Evolutionary conservation across 2,888 invertebrate genomes (phyloP).

Genomic region (Dasypogon diadema): DNA sequence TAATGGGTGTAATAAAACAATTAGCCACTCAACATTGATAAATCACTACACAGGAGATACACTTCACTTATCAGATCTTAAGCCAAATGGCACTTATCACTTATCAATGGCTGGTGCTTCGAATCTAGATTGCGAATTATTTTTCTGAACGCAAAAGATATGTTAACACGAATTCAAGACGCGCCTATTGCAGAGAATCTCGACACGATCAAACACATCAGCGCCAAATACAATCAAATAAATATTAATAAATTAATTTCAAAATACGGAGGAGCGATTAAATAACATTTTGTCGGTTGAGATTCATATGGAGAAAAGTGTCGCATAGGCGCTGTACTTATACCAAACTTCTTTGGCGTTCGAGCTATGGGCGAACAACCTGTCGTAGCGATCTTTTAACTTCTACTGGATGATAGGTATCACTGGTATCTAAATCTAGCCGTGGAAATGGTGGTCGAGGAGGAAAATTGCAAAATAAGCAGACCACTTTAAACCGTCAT

Average conservation of each 20-base stretch:
- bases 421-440: conserved; percentile 43
- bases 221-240: too few relatives aligned
- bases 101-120: conserved; percentile 1
- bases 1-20: conserved; percentile 4
- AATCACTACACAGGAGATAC: conserved; percentile 23
- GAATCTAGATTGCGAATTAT: neutral
- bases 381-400: conserved; percentile 36
- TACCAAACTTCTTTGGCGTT: conserved; percentile 26
- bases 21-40: conserved; percentile 21
- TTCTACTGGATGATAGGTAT: conserved; percentile 46
- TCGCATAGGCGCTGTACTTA: conserved; percentile 14
- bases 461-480: conserved; percentile 54
- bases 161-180: too few relatives aligned
- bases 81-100: conserved; percentile 7
- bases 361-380: conserved; percentile 2
- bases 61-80: conserved; percentile 30
- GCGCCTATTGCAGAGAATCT: too few relatives aligned
- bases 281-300: conserved; percentile 24
- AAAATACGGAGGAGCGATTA: neutral
- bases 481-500: conserved; percentile 49
- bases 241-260: conserved; percentile 21
- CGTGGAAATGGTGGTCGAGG: conserved; percentile 45
- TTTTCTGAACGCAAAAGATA: neutral
- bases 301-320: neutral
- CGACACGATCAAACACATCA: too few relatives aligned